A percentile compares a stretch with the other conserved stretches of the same genome.
These are phyloP conservation scores for Cheilosia urbana DNA, from an alignment of 2,888 invertebrate species.

Conservation along the genomic window DNA sequence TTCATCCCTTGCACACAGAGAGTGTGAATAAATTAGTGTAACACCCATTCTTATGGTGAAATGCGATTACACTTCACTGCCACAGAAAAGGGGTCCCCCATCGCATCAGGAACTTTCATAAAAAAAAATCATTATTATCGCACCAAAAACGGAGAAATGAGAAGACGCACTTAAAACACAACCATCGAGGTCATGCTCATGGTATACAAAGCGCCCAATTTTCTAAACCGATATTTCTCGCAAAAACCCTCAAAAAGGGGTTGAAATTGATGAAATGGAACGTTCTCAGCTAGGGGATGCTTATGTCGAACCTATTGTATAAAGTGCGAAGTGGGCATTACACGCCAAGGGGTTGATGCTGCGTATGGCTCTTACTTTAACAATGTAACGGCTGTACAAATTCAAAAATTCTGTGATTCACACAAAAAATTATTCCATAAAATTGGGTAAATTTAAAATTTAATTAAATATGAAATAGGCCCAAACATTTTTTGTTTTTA, in stretches of 20 bases:
- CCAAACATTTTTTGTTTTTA: background rate
- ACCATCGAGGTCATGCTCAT: conserved; percentile 38
- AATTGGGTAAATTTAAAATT: conserved; percentile 65
- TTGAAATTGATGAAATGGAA: conserved; percentile 19
- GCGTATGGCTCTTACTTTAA: conserved; percentile 42
- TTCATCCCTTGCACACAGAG: conserved; percentile 6
- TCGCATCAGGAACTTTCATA: conserved; percentile 25
- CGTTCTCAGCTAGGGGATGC: background rate
- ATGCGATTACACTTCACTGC: conserved; percentile 71
- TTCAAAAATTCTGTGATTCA: conserved; percentile 28
- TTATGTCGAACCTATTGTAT: conserved; percentile 34
- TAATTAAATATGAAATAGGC: conserved; percentile 60
- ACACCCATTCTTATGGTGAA: conserved; percentile 63
- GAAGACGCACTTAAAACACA: conserved; percentile 38
- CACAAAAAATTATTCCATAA: background rate
- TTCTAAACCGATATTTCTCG: conserved; percentile 47
- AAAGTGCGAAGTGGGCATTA: conserved; percentile 55
- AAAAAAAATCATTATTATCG: conserved; percentile 39
- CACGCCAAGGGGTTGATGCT: conserved; percentile 9
- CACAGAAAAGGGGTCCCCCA: conserved; percentile 37
- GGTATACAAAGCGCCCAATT: conserved; percentile 60
- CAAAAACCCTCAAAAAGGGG: conserved; percentile 42
- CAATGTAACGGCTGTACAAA: conserved; percentile 57
- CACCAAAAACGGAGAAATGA: conserved; percentile 12
- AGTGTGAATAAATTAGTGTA: conserved; percentile 73